Evolutionary conservation across 2,888 invertebrate genomes (phyloP).

Genomic region (Hirtodrosophila alboralis): DNA sequence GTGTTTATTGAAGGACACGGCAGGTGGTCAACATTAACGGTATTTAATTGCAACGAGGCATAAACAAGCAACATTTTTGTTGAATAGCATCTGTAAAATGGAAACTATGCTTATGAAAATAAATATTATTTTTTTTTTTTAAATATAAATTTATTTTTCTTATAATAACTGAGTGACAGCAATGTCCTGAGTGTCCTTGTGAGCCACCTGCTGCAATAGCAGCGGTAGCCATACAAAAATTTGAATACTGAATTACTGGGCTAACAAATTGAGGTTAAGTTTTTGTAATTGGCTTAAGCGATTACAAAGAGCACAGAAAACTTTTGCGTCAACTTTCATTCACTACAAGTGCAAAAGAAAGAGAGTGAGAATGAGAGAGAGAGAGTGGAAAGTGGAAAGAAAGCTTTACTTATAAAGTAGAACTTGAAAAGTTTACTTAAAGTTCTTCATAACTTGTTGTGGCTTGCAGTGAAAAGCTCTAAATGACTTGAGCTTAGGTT

Average conservation of each 20-base stretch:
- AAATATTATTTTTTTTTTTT: constrained; percentile 35
- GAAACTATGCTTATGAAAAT: constrained; percentile 20
- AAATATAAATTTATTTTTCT: constrained; percentile 33
- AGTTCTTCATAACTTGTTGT: constrained; percentile 24
- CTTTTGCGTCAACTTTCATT: constrained; percentile 40
- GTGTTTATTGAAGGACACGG: constrained; percentile 31
- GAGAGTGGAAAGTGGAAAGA: neutral
- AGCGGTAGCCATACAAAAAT: neutral
- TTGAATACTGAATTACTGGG: constrained; percentile 32
- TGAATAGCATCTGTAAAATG: constrained; percentile 11
- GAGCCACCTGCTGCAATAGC: constrained; percentile 2
- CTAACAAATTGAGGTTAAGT: constrained; percentile 69
- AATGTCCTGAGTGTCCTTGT: neutral
- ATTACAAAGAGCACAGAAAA: constrained; percentile 56
- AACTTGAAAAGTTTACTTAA: constrained; percentile 31
- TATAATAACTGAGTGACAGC: constrained; percentile 47
- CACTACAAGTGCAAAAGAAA: constrained; percentile 14
- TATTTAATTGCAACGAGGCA: constrained; percentile 49
- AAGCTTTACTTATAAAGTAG: constrained; percentile 10
- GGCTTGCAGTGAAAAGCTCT: constrained; percentile 5
- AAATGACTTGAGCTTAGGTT: constrained; percentile 1
- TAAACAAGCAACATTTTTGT: constrained; percentile 36
- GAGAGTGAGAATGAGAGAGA: no score
- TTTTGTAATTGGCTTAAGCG: constrained; percentile 72
- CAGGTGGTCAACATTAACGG: constrained; percentile 41